These are phyloP conservation scores for Lethocerus indicus DNA, from an alignment of 1,140 invertebrate species.

Conservation along the genomic window DNA sequence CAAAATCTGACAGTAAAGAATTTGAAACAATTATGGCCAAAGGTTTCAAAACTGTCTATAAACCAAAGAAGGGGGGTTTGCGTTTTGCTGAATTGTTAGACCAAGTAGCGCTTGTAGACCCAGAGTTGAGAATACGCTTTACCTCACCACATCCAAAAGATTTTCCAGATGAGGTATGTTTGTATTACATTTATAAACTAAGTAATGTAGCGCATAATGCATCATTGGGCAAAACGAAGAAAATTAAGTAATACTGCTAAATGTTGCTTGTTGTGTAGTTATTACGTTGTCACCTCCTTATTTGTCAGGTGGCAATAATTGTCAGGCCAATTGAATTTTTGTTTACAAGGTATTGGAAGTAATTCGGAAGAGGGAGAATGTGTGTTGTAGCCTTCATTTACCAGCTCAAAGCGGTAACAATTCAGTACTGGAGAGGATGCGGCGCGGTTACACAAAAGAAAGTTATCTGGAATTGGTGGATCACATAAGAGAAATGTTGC, in stretches of 20 bases:
- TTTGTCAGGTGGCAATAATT: not conserved
- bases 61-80: conserved; percentile 65
- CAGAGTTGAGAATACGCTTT: conserved; percentile 86
- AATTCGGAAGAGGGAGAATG: conserved; percentile 65
- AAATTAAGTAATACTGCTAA: too few relatives aligned
- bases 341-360: conserved; percentile 57
- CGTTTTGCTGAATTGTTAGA: conserved; percentile 77
- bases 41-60: conserved; percentile 91
- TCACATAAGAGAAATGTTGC: conserved; percentile 52
- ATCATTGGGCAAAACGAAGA: too few relatives aligned
- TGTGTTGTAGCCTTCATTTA: conserved; percentile 80
- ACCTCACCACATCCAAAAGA: conserved; percentile 98
- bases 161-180: conserved; percentile 77
- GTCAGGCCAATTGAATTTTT: not conserved
- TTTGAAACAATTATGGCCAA: conserved; percentile 35
- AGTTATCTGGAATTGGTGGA: conserved; percentile 75
- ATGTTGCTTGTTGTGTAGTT: too few relatives aligned
- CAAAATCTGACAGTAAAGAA: conserved; percentile 17
- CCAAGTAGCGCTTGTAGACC: conserved; percentile 63
- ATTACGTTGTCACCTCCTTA: conserved; percentile 5
- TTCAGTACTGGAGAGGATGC: conserved; percentile 66
- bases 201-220: too few relatives aligned
- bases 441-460: conserved; percentile 78
- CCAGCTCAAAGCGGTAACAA: conserved; percentile 87
- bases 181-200: conserved; percentile 8